phyloP scores from a whole-genome alignment of 2,888 invertebrate species.

The Lampropteryx suffumata region DNA sequence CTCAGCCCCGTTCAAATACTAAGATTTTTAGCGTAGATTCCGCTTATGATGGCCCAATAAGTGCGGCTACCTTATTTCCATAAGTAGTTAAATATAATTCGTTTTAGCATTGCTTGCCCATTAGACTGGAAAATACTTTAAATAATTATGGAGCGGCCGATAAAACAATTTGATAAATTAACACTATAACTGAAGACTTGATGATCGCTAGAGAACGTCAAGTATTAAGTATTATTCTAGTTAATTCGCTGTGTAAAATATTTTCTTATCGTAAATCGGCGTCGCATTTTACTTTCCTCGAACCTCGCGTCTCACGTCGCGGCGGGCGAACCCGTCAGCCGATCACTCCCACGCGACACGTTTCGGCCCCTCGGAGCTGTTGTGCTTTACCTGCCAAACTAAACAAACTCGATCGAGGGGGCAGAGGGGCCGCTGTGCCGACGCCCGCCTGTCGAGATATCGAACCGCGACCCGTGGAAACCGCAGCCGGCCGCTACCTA shows the following conservation, averaged over 20 bases:
- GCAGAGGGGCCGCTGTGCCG: constrained; percentile 31
- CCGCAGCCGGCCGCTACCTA: constrained; percentile 52
- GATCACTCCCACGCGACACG: constrained; percentile 34
- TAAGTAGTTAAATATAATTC: constrained; percentile 10
- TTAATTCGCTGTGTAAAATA: constrained; percentile 16
- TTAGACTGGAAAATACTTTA: constrained; percentile 6
- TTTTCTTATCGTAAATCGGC: constrained; percentile 31
- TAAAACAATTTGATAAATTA: not conserved
- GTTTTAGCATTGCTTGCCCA: constrained; percentile 6
- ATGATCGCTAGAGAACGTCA: not conserved
- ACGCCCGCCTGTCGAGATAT: constrained; percentile 44
- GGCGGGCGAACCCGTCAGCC: constrained; percentile 43
- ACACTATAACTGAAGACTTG: not conserved
- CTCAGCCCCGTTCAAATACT: constrained; percentile 21
- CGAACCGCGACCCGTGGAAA: constrained; percentile 56
- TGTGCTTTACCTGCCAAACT: constrained; percentile 72
- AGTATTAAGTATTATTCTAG: not conserved
- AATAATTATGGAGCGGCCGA: not conserved
- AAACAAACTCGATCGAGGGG: constrained; percentile 53
- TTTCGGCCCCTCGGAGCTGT: constrained; percentile 44
- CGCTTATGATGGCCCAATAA: constrained; percentile 2
- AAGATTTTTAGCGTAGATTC: constrained; percentile 25
- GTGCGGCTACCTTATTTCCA: constrained; percentile 12
- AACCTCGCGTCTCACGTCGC: no score
- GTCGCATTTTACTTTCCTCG: constrained; percentile 42